A percentile compares a stretch with the other conserved stretches of the same genome.
Evolutionary conservation across 53 echinoderm and acorn worm species (phyloP).

Genomic region (Actinopyga echinites): DNA sequence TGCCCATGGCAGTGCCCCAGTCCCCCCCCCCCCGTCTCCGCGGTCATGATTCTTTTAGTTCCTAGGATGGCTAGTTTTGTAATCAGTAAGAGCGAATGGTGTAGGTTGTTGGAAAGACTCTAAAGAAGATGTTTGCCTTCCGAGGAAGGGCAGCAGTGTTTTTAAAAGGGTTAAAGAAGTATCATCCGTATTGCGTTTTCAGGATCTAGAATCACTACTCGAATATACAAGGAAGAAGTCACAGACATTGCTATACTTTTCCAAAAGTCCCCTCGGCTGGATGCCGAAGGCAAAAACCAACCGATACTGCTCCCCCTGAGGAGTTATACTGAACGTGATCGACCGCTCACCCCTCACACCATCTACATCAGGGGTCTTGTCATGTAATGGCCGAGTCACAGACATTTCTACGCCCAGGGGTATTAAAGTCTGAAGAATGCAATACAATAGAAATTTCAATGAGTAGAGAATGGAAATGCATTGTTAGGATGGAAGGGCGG

Average conservation of each 20-base stretch:
- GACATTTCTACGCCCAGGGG: neutral
- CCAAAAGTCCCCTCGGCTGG: too few relatives aligned
- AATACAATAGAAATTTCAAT: neutral
- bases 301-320: too few relatives aligned
- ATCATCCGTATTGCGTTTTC: constrained; percentile 5
- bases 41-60: too few relatives aligned
- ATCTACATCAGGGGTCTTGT: too few relatives aligned
- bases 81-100: neutral
- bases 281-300: too few relatives aligned
- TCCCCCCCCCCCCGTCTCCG: too few relatives aligned
- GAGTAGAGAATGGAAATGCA: neutral
- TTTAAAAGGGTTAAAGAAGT: neutral
- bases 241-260: too few relatives aligned
- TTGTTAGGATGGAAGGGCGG: neutral
- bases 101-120: neutral
- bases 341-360: too few relatives aligned
- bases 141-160: neutral
- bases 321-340: too few relatives aligned
- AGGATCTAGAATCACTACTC: neutral
- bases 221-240: neutral
- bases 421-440: neutral
- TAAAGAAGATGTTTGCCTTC: neutral
- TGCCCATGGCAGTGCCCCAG: too few relatives aligned
- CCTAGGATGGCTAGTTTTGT: too few relatives aligned
- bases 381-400: too few relatives aligned